phyloP scores from a whole-genome alignment of 2,797 vertebrate genomes.

The Sebastes hubbsi region DNA sequence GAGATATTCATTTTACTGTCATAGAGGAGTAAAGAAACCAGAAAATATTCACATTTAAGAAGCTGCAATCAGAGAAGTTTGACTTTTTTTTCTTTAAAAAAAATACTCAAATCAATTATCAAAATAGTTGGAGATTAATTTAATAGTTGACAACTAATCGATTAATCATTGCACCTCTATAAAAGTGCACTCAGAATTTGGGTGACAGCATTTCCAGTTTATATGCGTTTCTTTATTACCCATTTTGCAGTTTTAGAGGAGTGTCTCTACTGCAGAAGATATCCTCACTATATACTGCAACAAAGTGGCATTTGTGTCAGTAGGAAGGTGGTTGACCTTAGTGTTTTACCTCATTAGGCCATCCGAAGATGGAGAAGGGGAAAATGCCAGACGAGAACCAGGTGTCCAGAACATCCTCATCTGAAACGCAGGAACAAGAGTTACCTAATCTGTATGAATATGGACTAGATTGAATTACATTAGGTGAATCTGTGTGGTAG shows the following conservation, averaged over 20 bases:
- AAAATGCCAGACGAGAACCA: constrained; percentile 96
- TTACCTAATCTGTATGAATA: constrained; percentile 25
- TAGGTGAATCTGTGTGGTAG: background rate
- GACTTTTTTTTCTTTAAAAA: too few relatives aligned
- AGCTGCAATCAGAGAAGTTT: too few relatives aligned
- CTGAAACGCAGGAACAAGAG: constrained; percentile 70
- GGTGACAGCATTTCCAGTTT: background rate
- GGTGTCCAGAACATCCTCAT: constrained; percentile 93
- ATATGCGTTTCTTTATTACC: background rate
- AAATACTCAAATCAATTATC: too few relatives aligned
- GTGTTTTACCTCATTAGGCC: constrained; percentile 86
- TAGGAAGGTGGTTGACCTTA: constrained; percentile 19
- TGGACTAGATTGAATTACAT: constrained; percentile 8
- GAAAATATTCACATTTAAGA: too few relatives aligned
- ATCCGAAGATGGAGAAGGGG: constrained; percentile 94
- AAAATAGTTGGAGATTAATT: too few relatives aligned
- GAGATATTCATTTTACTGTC: too few relatives aligned
- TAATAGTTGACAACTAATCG: too few relatives aligned
- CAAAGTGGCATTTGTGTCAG: constrained; percentile 13
- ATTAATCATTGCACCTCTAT: too few relatives aligned
- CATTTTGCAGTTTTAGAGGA: background rate
- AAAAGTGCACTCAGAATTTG: background rate
- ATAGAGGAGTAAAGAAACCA: too few relatives aligned
- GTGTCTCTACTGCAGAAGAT: background rate
- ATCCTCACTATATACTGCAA: background rate